Base-by-base conservation (phyloP, 2,888 invertebrate genomes). In the Nomada fabriciana region DNA sequence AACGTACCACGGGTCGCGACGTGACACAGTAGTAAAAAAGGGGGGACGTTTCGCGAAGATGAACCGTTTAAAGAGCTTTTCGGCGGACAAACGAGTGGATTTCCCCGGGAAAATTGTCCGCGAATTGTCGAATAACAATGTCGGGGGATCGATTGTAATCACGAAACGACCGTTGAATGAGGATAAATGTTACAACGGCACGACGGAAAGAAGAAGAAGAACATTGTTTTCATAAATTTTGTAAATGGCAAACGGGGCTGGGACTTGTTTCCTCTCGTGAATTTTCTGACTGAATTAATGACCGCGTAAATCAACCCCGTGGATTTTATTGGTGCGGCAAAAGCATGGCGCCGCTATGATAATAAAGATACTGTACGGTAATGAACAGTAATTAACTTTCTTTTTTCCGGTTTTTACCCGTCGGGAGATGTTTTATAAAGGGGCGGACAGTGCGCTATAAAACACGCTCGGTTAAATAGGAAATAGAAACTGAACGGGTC, bases 271-370 rank as follows among this genome's bases (percentile, higher is more conserved):
- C 23, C 52, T 11, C 50, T 50, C 61, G 36, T 9, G 52, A 61
- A 70, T 70, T 20, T 60, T 67, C 59, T n/a, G 50, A n/a, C 3
- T 15, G 70, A 60, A 71, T 71, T 71, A 71, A 71, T 42, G 23
- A 10, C 52, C 52, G 61, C 42, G 71, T 71, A 71, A 61, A 71
- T 71, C 61, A 61, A 53, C 47, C 52, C 23, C 1, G 61, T 29
- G 71, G 52, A 36, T 61, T 71, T 61, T 69, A 71, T 71, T 23
- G 52, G 71, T 52, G 2, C 9, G 61, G 13, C 52, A 29, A 18
- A 52, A 13, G 50, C 61, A 20, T 15, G 5, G n/a, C 15, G n/a
- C 10, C 36, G 10, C 52, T 63, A 25, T 63, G 63, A 63, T 53
- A 25, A 53, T 53, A 72, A 63, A 72, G 52, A 63, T 63, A 42